Conservation (phyloP, 2,113 vertebrate species). For the Clarias batrachus region DNA sequence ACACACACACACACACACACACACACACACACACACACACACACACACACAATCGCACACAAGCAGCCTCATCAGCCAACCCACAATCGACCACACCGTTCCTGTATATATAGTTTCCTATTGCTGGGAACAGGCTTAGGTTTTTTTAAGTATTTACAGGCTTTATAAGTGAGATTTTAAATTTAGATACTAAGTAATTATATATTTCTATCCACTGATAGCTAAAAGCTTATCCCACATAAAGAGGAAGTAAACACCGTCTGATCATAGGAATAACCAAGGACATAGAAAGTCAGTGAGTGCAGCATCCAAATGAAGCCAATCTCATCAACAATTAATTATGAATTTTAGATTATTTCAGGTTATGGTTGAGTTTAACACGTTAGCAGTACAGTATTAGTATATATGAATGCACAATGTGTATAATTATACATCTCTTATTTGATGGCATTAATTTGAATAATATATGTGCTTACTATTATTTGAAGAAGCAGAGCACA, state of each 20-base stretch:
- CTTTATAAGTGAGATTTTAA: background rate
- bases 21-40: background rate
- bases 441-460: background rate
- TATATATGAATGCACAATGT: background rate
- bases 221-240: background rate
- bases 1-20: background rate
- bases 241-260: background rate
- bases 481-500: background rate
- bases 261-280: background rate
- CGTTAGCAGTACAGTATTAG: background rate
- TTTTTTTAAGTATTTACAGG: slow-evolving; percentile 1
- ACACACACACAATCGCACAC: slow-evolving; percentile 19
- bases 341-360: background rate
- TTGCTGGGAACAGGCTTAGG: background rate
- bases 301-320: background rate
- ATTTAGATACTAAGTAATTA: background rate
- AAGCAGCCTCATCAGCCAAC: slow-evolving; percentile 6
- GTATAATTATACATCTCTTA: background rate
- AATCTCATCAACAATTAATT: background rate
- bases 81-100: background rate
- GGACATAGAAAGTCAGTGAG: background rate
- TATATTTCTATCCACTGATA: background rate
- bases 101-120: background rate
- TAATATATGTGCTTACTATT: background rate
- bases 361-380: background rate